Conservation (phyloP, 1,140 invertebrate genomes). For the Helicorthomorpha holstii region DNA sequence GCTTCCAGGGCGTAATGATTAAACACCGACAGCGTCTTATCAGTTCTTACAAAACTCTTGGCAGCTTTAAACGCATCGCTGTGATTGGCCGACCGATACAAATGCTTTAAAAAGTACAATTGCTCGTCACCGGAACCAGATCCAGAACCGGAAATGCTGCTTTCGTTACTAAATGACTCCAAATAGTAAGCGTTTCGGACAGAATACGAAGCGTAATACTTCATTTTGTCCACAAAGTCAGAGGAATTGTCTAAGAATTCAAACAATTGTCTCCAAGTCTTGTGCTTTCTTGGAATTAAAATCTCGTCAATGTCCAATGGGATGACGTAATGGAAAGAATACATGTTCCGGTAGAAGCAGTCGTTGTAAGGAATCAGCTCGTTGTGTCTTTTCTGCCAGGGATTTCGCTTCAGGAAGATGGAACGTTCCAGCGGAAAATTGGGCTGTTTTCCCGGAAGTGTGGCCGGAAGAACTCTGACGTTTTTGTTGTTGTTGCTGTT, state of each 20-base stretch:
- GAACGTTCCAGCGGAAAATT: constrained; percentile 22
- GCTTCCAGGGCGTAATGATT: constrained; percentile 51
- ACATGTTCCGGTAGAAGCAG: constrained; percentile 36
- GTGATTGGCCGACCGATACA: constrained; percentile 31
- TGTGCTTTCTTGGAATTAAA: constrained; percentile 23
- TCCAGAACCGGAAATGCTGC: not conserved
- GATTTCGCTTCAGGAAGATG: constrained; percentile 27
- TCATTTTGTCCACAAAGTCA: constrained; percentile 15
- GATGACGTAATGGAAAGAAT: constrained; percentile 23
- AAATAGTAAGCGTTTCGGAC: constrained; percentile 30
- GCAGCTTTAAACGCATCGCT: constrained; percentile 44
- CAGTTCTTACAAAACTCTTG: constrained; percentile 49
- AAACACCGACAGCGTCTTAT: constrained; percentile 44
- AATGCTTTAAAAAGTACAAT: constrained; percentile 9
- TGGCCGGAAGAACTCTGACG: constrained; percentile 33
- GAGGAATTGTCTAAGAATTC: constrained; percentile 11
- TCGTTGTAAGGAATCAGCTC: constrained; percentile 57
- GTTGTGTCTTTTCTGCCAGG: constrained; percentile 49
- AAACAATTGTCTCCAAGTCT: constrained; percentile 22
- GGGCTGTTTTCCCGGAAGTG: constrained; percentile 32
- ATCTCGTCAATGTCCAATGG: constrained; percentile 29
- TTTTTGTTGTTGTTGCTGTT: constrained; percentile 28
- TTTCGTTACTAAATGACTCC: constrained; percentile 20
- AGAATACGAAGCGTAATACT: constrained; percentile 19
- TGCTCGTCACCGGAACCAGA: not conserved